Evolutionary conservation across 2,888 invertebrate species (phyloP), one percentile per base, ranked within the genome.

Genomic region (Noctua janthe): DNA sequence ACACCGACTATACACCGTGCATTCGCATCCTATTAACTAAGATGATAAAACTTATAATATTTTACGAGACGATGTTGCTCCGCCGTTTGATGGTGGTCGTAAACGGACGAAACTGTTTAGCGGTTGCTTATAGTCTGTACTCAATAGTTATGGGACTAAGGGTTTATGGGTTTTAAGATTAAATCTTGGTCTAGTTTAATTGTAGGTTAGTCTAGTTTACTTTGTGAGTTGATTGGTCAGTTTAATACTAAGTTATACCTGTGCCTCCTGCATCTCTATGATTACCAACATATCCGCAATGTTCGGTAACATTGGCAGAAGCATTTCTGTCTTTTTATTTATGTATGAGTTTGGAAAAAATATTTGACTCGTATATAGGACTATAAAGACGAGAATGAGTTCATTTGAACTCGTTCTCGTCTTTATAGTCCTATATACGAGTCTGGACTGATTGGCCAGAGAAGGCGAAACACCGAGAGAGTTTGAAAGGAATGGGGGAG

Each of bases 1-100:
- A 76, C 88, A 86, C 83, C 85, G 88, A 77, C 43, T 43, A 76
- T 78, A 74, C 88, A 86, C 83, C 86, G 88, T 80, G 90, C 87
- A 89, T 87, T 89, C 81, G 78, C 82, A 87, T 74, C 79, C 64
- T 74, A 83, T 82, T 81, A 87, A 86, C 51, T 17, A 20, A 47
- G 71, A 88, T 85, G 67, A 67, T 83, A 82, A 78, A 88, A 81
- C 59, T 86, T 75, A 73, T 73, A 83, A 80, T 86, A 90, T 87
- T 88, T 76, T 79, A 81, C 67, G 70, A 76, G 74, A 76, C 66
- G 51, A 79, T 69, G 56, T 74, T 73, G 77, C 71, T 35, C 39
- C 39, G 54, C 76, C 29, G 74, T 77, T 77, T 73, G 71, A 89
- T 87, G 74, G 73, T 62, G 54, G 67, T 84, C 78, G 69, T 87